Evolutionary conservation across 2,888 invertebrate genomes (phyloP).

Genomic region (Cistogaster globosa): DNA sequence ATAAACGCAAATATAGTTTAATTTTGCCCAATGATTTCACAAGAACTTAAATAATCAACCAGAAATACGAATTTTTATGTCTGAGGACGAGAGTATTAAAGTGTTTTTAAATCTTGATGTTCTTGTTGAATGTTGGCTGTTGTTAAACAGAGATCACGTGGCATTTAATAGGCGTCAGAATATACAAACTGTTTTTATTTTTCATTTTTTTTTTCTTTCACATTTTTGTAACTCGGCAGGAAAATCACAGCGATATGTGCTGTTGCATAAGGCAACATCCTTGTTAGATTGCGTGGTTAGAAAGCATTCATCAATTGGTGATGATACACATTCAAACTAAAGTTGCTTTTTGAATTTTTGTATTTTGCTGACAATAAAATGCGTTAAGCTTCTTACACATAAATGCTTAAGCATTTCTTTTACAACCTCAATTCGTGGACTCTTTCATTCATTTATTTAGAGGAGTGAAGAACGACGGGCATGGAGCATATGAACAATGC

Average conservation of each 20-base stretch:
- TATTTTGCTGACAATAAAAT: conserved; percentile 78
- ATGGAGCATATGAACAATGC: neutral
- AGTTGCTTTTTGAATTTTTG: conserved; percentile 70
- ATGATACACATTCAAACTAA: conserved; percentile 64
- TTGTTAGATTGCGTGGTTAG: conserved; percentile 77
- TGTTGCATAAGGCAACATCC: conserved; percentile 43
- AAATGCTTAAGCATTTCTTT: conserved; percentile 64
- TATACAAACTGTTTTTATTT: conserved; percentile 55
- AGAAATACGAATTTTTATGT: conserved; percentile 21
- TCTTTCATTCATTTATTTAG: conserved; percentile 26
- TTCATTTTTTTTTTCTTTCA: neutral
- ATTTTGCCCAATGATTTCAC: conserved; percentile 60
- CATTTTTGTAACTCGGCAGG: conserved; percentile 43
- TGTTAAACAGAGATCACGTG: conserved; percentile 72
- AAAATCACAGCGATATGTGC: conserved; percentile 46
- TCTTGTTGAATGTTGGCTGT: conserved; percentile 45
- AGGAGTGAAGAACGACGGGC: conserved; percentile 10
- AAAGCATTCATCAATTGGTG: conserved; percentile 79
- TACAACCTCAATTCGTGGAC: conserved; percentile 14
- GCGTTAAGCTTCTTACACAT: conserved; percentile 69
- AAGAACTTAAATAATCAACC: conserved; percentile 66
- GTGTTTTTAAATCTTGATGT: conserved; percentile 24
- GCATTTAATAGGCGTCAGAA: conserved; percentile 72
- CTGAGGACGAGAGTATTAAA: conserved; percentile 20
- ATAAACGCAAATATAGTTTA: conserved; percentile 65